These are phyloP conservation scores for Sitta carolinensis DNA, from an alignment of 2,797 vertebrate genomes.

Conservation along the genomic window DNA sequence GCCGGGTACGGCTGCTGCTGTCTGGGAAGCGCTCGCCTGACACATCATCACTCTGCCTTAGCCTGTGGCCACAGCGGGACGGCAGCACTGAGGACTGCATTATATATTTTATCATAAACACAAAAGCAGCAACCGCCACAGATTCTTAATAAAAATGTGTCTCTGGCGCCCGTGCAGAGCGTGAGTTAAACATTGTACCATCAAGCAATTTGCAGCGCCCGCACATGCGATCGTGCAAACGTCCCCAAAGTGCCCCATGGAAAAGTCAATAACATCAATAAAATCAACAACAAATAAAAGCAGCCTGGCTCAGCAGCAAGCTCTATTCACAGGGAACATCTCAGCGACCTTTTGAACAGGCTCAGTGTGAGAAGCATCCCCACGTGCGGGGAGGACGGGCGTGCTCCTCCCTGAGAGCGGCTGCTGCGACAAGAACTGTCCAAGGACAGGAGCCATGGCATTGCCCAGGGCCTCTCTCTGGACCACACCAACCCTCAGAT, in stretches of 20 bases:
- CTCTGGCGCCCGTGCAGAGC: background rate
- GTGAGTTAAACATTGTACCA: background rate
- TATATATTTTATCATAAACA: conserved; percentile 48
- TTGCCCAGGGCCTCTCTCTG: accelerated
- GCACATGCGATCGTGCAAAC: background rate
- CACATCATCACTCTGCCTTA: background rate
- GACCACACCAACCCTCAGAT: too few species aligned
- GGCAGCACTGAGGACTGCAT: background rate
- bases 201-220: conserved; percentile 20
- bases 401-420: background rate
- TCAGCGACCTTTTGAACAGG: background rate
- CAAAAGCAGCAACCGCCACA: background rate
- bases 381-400: accelerated
- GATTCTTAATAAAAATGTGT: conserved; percentile 23
- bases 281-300: conserved; percentile 36
- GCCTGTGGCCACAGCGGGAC: background rate
- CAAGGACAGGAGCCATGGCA: background rate
- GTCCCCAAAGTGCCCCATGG: conserved; percentile 13
- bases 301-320: background rate
- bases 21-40: background rate
- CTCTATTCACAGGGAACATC: background rate
- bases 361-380: background rate
- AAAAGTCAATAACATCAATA: conserved; percentile 56
- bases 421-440: background rate
- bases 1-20: background rate